phyloP scores from a whole-genome alignment of 1,140 invertebrate species.

The Anadara kagoshimensis region DNA sequence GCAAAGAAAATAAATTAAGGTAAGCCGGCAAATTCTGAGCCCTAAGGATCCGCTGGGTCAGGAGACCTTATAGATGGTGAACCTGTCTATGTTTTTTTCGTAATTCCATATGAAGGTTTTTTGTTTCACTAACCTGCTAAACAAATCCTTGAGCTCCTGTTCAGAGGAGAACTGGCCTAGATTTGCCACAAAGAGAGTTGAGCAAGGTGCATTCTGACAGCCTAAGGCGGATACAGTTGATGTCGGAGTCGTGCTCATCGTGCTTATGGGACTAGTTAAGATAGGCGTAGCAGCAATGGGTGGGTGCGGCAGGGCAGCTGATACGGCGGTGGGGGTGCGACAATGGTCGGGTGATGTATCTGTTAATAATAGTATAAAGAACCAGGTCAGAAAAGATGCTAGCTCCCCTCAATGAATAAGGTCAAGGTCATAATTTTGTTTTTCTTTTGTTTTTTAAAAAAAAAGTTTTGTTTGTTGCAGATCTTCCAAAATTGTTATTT shows the following conservation, averaged over 20 bases:
- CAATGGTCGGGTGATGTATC: slow-evolving; percentile 78
- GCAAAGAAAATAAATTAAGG: no score
- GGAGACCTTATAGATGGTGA: no score
- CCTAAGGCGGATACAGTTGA: slow-evolving; percentile 75
- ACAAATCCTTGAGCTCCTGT: slow-evolving; percentile 97
- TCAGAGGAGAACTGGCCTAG: slow-evolving; percentile 95
- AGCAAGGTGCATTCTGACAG: slow-evolving; percentile 84
- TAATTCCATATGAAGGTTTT: no score
- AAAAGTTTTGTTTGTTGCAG: no score
- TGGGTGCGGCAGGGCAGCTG: slow-evolving; percentile 74
- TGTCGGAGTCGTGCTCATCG: slow-evolving; percentile 36
- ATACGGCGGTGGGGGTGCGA: slow-evolving; percentile 83
- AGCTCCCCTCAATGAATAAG: no score
- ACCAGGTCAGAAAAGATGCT: no score
- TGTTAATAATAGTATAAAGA: slow-evolving; percentile 38
- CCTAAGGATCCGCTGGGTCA: no score
- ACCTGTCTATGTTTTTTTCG: no score
- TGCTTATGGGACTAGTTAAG: slow-evolving; percentile 58
- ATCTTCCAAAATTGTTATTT: neutral
- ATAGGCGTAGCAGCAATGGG: slow-evolving; percentile 68
- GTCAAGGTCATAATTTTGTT: no score
- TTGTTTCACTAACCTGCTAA: slow-evolving; percentile 87
- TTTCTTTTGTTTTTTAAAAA: no score
- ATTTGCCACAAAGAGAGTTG: slow-evolving; percentile 97
- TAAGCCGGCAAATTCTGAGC: no score